phyloP scores from a whole-genome alignment of 2,113 vertebrate genomes.

The Labrus mixtus region DNA sequence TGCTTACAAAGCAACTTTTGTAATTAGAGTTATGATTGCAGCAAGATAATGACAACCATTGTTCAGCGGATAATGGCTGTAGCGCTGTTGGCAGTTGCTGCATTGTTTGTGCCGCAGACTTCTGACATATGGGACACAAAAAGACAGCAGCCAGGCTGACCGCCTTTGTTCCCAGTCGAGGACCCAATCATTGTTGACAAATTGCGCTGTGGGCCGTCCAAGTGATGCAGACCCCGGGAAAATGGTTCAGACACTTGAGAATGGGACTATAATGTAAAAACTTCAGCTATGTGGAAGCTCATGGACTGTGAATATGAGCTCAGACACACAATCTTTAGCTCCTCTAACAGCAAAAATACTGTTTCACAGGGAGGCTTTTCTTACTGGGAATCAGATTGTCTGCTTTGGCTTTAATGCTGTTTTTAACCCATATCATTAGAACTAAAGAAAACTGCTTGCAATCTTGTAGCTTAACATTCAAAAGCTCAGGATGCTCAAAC shows the following conservation, averaged over 20 bases:
- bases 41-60: conserved; percentile 78
- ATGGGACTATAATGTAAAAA: conserved; percentile 68
- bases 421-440: neutral
- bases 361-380: neutral
- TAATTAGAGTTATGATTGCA: conserved; percentile 85
- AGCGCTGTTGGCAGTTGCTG: conserved; percentile 65
- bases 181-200: conserved; percentile 81
- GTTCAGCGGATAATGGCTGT: conserved; percentile 77
- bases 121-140: conserved; percentile 82
- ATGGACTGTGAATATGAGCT: conserved; percentile 46
- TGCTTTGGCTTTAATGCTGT: conserved; percentile 9
- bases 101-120: conserved; percentile 77
- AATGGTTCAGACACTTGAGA: conserved; percentile 73
- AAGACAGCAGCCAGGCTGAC: conserved; percentile 72
- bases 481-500: neutral
- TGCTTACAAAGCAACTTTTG: conserved; percentile 85
- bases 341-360: conserved; percentile 18
- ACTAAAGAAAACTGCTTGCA: neutral
- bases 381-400: neutral
- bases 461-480: neutral
- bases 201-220: conserved; percentile 74
- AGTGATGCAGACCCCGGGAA: conserved; percentile 69
- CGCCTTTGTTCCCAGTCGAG: conserved; percentile 78
- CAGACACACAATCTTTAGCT: conserved; percentile 10
- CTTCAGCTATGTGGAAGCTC: conserved; percentile 30